Percentiles rank a stretch among this genome's conserved stretches.
phyloP scores from a whole-genome alignment of 2,113 vertebrate species.

The Ammospiza caudacuta region DNA sequence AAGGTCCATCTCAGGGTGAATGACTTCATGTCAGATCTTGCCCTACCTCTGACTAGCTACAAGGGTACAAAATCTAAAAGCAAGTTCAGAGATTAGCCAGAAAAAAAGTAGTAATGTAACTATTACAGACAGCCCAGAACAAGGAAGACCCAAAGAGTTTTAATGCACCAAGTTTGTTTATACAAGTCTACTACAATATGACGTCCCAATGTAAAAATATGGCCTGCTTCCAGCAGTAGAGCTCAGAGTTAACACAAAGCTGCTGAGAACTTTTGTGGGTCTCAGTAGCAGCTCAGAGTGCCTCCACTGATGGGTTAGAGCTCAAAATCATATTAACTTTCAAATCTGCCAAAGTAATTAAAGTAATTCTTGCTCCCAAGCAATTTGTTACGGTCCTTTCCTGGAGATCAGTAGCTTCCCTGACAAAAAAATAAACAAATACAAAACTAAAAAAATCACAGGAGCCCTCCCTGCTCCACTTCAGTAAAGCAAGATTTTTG shows the following conservation, averaged over 20 bases:
- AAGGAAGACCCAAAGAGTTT: not conserved
- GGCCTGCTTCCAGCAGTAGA: not conserved
- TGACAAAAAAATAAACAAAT: not conserved
- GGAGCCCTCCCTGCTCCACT: not conserved
- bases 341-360: not conserved
- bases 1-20: not conserved
- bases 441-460: not conserved
- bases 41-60: not conserved
- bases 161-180: not conserved
- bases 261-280: not conserved
- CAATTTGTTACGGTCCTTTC: not conserved
- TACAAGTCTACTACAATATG: not conserved
- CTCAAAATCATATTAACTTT: not conserved
- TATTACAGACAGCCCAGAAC: not conserved
- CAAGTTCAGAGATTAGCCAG: not conserved
- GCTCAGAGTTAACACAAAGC: not conserved
- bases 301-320: not conserved
- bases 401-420: not conserved
- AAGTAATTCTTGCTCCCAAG: not conserved
- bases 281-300: not conserved
- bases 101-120: not conserved
- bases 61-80: not conserved
- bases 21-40: not conserved
- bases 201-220: not conserved
- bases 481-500: not conserved